phyloP scores from a whole-genome alignment of 2,888 invertebrate species.

The Villa cingulata region DNA sequence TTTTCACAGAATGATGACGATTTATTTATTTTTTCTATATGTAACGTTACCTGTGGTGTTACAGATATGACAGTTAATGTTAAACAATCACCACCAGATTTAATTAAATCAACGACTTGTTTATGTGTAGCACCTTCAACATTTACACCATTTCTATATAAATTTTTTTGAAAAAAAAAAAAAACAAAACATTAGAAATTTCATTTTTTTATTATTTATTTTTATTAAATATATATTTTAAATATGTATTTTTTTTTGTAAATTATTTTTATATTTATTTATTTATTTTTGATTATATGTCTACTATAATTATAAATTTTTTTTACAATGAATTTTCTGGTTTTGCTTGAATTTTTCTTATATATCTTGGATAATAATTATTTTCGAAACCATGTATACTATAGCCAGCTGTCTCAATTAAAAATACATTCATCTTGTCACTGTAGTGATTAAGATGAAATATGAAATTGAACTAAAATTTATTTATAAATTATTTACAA shows the following conservation, averaged over 20 bases:
- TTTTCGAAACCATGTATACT: conserved; percentile 1
- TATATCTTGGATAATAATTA: background rate
- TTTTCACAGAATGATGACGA: too few relatives aligned
- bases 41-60: conserved; percentile 62
- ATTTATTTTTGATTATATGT: too few relatives aligned
- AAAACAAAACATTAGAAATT: background rate
- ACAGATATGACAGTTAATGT: conserved; percentile 94
- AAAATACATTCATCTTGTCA: background rate
- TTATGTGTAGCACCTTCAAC: conserved; percentile 99
- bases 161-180: conserved; percentile 39
- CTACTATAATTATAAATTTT: too few relatives aligned
- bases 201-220: too few relatives aligned
- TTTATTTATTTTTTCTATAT: too few relatives aligned
- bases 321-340: background rate
- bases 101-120: conserved; percentile 97
- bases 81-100: conserved; percentile 94
- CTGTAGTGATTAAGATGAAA: background rate
- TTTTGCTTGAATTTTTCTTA: background rate
- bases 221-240: too few relatives aligned
- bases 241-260: too few relatives aligned
- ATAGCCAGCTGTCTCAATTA: conserved; percentile 3
- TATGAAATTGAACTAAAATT: too few relatives aligned
- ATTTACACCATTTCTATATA: conserved; percentile 87
- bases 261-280: too few relatives aligned
- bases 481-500: too few relatives aligned